Base-by-base conservation (phyloP, 2,113 vertebrate genomes). In the Malaclemys terrapin region DNA sequence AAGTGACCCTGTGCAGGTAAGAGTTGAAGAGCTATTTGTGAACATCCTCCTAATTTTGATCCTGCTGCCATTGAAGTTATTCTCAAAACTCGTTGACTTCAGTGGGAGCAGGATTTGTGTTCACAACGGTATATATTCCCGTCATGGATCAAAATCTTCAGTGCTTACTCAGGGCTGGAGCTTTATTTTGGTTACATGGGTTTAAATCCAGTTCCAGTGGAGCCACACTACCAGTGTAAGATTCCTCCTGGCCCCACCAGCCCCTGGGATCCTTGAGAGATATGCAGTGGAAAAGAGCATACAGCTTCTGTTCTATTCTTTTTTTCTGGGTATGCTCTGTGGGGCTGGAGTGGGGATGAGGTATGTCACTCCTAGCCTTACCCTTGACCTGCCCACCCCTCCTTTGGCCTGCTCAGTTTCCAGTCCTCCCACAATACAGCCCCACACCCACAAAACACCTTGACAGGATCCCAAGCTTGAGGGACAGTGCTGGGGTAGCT, bases 1-100 rank as follows among this genome's bases (percentile, higher is more conserved):
- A 97, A 99, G 94, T 81, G 98, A 99, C 84, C 97, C 98, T 1
- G 96, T 98, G 29, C 97, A 96, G 20, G 98, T 99, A 98, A 99
- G 99, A 88, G 54, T 10, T 91, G 95, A 89, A 95, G 89, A 16
- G 81, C n/a, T 1, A 81, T 62, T 13, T 82, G 56, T 31, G 38
- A 89, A n/a, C 13, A 31, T 76, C 19, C 83, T 13, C 42, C 1
- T 89, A 88, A 16, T 17, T 91, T 92, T 88, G 59, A 24, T 88
- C 54, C 38, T 65, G 16, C 78, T 95, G 87, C 25, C 53, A 5
- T 20, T 87, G 69, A 82, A 82, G 17, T 53, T 29, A 72, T 2
- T 92, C 62, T 80, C 3, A 3, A 47, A 87, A 87, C 9, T 85
- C 54, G 78, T 25, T 13, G 87, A 62, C 22, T 84, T 29, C 10